A percentile compares a stretch with the other conserved stretches of the same genome.
These are phyloP conservation scores for Taenaris catops DNA, from an alignment of 2,888 invertebrate species.

Conservation along the genomic window DNA sequence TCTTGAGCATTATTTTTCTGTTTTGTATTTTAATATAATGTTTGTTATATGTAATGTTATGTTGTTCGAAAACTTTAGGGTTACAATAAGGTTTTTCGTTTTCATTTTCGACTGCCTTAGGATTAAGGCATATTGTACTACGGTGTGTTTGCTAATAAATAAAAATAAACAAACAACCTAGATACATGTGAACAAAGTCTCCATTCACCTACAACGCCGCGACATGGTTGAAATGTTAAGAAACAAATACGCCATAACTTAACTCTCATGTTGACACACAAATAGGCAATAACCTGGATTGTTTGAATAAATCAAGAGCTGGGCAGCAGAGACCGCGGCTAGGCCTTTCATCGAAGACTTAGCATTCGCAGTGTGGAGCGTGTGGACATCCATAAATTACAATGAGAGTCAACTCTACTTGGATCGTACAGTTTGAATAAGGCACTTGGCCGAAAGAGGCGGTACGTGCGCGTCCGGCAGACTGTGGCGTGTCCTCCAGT, in stretches of 20 bases:
- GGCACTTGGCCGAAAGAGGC: constrained; percentile 37
- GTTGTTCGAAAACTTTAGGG: too few relatives aligned
- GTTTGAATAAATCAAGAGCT: constrained; percentile 25
- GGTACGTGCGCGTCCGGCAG: constrained; percentile 40
- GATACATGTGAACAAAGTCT: too few relatives aligned
- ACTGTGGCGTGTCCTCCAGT: constrained; percentile 20
- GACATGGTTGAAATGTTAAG: neutral
- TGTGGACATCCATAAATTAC: constrained; percentile 66
- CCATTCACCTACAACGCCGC: too few relatives aligned
- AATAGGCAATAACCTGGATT: constrained; percentile 26
- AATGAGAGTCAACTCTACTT: constrained; percentile 48
- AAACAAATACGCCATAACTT: constrained; percentile 9
- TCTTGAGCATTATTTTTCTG: neutral
- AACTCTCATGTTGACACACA: constrained; percentile 23
- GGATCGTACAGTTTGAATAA: constrained; percentile 30
- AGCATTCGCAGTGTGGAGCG: constrained; percentile 47
- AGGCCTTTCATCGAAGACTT: constrained; percentile 58
- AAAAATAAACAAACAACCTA: too few relatives aligned
- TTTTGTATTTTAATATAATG: too few relatives aligned
- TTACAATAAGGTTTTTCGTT: too few relatives aligned
- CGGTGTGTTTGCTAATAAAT: too few relatives aligned
- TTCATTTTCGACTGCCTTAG: too few relatives aligned
- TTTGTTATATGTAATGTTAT: neutral
- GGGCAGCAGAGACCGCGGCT: constrained; percentile 36
- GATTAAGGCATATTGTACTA: too few relatives aligned